phyloP scores from a whole-genome alignment of 2,888 invertebrate genomes.

The Rapana venosa region DNA sequence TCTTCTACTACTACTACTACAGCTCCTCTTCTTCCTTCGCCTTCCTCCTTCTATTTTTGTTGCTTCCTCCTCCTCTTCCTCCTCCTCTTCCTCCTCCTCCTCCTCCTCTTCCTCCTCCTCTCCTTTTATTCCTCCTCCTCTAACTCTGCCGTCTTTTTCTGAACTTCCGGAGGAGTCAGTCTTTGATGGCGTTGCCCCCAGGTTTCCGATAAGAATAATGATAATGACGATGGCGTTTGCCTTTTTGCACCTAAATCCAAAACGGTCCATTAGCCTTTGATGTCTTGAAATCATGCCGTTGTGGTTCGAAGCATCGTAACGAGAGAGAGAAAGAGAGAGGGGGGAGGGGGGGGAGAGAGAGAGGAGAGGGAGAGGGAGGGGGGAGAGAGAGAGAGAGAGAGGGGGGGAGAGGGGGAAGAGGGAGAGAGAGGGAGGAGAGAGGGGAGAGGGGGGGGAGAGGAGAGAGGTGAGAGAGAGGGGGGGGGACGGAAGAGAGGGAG shows the following conservation, averaged over 20 bases:
- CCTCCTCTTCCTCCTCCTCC: not conserved
- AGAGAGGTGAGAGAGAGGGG: no score
- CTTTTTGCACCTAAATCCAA: no score
- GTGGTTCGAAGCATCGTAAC: not conserved
- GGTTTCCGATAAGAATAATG: no score
- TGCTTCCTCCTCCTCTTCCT: not conserved
- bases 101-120: not conserved
- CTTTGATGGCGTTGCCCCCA: no score
- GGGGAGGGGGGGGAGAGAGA: no score
- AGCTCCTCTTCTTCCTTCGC: not conserved
- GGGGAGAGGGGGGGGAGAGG: no score
- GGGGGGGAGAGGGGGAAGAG: no score
- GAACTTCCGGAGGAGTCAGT: not conserved
- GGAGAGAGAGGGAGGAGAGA: no score
- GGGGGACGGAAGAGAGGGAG: no score
- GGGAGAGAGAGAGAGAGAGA: not conserved
- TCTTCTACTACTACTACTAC: not conserved
- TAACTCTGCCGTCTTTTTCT: no score
- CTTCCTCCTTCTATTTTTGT: not conserved
- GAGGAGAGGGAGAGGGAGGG: no score
- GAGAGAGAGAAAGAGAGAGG: not conserved
- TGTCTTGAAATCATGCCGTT: not conserved
- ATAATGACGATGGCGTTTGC: no score
- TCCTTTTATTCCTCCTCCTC: not conserved
- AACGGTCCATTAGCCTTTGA: not conserved